Percentiles rank a stretch among this genome's conserved stretches.
phyloP scores from a whole-genome alignment of 2,797 vertebrate genomes.

The Arctocebus calabarensis region DNA sequence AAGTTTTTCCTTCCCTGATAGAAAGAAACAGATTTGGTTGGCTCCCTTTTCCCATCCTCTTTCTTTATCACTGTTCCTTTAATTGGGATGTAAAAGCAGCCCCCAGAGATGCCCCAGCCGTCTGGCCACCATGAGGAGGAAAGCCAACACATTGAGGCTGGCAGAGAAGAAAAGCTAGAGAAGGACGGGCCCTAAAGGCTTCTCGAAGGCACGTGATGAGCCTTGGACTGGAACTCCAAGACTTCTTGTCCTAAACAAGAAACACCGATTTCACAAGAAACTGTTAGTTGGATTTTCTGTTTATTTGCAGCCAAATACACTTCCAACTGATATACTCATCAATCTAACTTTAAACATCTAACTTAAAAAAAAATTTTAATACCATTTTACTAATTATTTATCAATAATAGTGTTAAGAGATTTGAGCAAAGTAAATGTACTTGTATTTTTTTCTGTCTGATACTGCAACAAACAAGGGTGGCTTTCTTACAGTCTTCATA shows the following conservation, averaged over 20 bases:
- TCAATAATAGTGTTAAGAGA: conserved; percentile 62
- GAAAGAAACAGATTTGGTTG: background rate
- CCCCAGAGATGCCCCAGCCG: background rate
- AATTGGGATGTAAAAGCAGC: background rate
- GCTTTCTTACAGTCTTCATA: background rate
- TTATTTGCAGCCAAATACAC: background rate
- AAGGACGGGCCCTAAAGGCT: background rate
- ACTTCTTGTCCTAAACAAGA: background rate
- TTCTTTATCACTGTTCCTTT: background rate
- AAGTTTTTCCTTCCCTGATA: background rate
- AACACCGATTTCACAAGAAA: background rate
- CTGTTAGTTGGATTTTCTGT: background rate
- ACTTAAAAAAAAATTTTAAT: background rate
- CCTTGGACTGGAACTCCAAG: background rate
- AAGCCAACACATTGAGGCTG: background rate
- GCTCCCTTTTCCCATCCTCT: background rate
- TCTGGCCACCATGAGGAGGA: background rate
- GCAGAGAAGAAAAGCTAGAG: background rate
- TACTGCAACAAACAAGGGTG: conserved; percentile 1
- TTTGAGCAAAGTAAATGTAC: conserved; percentile 70
- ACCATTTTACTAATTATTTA: conserved; percentile 59
- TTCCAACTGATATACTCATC: background rate
- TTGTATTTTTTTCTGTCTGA: conserved; percentile 49
- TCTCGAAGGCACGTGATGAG: background rate
- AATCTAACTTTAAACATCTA: background rate